Evolutionary conservation across 2,797 vertebrate species (phyloP).

Genomic region (Helarctos malayanus): DNA sequence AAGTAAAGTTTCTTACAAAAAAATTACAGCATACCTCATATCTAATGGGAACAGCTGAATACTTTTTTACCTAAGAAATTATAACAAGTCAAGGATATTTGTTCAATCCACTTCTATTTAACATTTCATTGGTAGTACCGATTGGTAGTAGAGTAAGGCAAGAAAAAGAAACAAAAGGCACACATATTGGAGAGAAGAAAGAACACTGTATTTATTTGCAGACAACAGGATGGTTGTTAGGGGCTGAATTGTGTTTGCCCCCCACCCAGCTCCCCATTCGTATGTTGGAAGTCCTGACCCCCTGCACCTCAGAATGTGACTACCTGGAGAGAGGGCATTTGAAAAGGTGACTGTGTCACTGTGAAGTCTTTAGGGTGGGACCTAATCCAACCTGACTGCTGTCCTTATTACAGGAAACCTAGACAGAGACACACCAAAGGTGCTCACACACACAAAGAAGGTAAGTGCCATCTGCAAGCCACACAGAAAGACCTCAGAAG

Average conservation of each 20-base stretch:
- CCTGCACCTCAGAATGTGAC: not conserved
- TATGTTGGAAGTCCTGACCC: not conserved
- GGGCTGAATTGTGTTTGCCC: too few species aligned
- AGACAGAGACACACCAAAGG: not conserved
- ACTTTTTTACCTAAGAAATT: not conserved
- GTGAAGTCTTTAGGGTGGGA: not conserved
- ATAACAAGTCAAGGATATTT: not conserved
- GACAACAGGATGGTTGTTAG: too few species aligned
- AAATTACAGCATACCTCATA: not conserved
- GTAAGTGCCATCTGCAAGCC: not conserved
- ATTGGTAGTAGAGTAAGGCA: not conserved
- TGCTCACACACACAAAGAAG: too few species aligned
- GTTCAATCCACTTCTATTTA: not conserved
- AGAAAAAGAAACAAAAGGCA: not conserved
- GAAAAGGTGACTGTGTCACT: not conserved
- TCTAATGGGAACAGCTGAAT: not conserved
- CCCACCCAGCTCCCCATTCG: too few species aligned
- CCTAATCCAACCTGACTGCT: not conserved
- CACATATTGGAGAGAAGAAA: not conserved
- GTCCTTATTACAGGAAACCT: not conserved
- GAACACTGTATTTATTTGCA: not conserved
- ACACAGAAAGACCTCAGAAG: not conserved
- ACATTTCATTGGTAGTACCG: not conserved
- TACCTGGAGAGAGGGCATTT: not conserved
- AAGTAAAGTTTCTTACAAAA: not conserved